A percentile compares a stretch with the other conserved stretches of the same genome.
Evolutionary conservation across 2,797 vertebrate species (phyloP).

Genomic region (Cossypha polioptera): DNA sequence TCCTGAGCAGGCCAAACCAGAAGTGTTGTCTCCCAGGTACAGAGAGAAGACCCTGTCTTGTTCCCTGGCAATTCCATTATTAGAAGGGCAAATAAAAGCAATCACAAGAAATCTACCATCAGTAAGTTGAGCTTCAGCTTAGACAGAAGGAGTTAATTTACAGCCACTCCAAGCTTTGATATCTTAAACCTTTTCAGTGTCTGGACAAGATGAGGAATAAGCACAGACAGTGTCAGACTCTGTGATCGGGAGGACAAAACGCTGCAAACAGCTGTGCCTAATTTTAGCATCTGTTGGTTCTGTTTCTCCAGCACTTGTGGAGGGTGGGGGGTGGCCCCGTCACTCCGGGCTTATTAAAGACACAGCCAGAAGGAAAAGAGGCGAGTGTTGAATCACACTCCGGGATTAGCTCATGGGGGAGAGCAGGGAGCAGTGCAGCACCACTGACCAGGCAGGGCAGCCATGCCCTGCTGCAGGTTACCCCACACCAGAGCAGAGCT

Average conservation of each 20-base stretch:
- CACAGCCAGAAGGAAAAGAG: not conserved
- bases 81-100: not conserved
- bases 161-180: not conserved
- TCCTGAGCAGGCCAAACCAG: not conserved
- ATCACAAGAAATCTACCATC: not conserved
- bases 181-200: constrained; percentile 30
- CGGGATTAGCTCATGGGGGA: not conserved
- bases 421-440: not conserved
- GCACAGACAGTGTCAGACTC: constrained; percentile 28
- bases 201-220: constrained; percentile 31
- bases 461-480: not conserved
- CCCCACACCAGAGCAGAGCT: accelerated
- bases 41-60: not conserved
- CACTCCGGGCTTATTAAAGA: constrained; percentile 24
- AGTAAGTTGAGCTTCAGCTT: not conserved
- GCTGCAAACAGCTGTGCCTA: constrained; percentile 31
- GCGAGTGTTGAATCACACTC: not conserved
- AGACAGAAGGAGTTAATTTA: constrained; percentile 18
- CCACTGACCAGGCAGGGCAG: accelerated
- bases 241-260: constrained; percentile 29
- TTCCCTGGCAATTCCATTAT: not conserved
- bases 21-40: not conserved
- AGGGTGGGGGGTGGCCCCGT: not conserved
- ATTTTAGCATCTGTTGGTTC: constrained; percentile 49
- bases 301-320: not conserved